phyloP scores from a whole-genome alignment of 2,113 vertebrate genomes.

The Brienomyrus longianalis region DNA sequence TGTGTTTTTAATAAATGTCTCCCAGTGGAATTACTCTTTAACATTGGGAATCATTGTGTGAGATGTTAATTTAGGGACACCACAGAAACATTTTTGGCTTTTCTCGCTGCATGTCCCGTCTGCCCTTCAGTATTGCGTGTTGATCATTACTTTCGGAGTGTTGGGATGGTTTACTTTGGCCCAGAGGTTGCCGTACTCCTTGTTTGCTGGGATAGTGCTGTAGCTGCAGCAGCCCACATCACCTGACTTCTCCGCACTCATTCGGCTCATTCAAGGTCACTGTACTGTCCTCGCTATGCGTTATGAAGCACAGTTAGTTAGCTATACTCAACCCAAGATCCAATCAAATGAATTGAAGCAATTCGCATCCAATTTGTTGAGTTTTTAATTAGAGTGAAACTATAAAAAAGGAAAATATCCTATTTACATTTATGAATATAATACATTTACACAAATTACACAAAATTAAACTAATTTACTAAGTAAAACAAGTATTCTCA shows the following conservation, averaged over 20 bases:
- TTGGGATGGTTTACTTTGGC: neutral
- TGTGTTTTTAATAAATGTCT: neutral
- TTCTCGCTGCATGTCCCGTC: neutral
- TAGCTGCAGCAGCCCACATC: neutral
- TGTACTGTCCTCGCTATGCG: too few species aligned
- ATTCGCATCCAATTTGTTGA: too few species aligned
- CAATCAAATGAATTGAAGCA: too few species aligned
- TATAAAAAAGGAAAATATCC: too few species aligned
- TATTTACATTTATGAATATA: too few species aligned
- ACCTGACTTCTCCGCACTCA: neutral
- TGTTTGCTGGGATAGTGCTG: neutral
- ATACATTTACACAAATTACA: too few species aligned
- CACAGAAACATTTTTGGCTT: neutral
- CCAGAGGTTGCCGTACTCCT: neutral
- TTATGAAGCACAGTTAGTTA: too few species aligned
- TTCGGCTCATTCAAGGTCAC: neutral
- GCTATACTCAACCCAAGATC: too few species aligned
- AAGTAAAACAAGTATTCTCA: too few species aligned
- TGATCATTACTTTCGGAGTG: neutral
- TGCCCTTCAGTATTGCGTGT: neutral
- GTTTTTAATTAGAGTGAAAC: too few species aligned
- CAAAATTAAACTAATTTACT: too few species aligned
- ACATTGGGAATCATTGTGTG: neutral
- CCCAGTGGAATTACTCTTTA: neutral
- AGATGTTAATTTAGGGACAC: neutral